phyloP scores from a whole-genome alignment of 2,888 invertebrate genomes.

The Temnothorax rugatulus region DNA sequence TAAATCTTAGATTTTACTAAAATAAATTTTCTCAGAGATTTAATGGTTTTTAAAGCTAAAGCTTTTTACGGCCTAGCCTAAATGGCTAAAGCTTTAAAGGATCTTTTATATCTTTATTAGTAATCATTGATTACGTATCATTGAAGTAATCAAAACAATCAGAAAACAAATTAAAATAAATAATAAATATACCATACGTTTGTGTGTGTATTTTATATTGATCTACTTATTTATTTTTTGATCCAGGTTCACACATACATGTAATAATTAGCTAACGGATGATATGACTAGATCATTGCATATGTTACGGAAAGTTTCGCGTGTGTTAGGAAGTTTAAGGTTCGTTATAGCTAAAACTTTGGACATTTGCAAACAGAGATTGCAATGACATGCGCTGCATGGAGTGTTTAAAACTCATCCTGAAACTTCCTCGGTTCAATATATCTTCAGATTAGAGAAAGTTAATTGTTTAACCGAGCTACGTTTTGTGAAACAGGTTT shows the following conservation, averaged over 20 bases:
- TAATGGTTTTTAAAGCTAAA: neutral
- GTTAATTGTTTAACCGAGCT: slow-evolving; percentile 4
- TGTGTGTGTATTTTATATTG: neutral
- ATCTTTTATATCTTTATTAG: neutral
- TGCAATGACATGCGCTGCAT: slow-evolving; percentile 19
- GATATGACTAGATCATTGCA: slow-evolving; percentile 4
- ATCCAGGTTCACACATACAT: neutral
- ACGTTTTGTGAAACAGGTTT: neutral
- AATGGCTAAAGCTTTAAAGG: neutral
- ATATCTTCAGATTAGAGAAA: neutral
- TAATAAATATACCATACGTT: neutral
- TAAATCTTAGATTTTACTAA: neutral
- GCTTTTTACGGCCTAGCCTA: too few species aligned
- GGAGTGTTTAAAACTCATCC: neutral
- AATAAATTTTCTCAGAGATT: neutral
- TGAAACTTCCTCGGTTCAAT: slow-evolving; percentile 15
- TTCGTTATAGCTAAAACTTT: slow-evolving; percentile 15
- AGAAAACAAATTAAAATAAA: neutral
- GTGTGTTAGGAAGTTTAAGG: slow-evolving; percentile 16
- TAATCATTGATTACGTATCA: neutral
- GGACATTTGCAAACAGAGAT: slow-evolving; percentile 34
- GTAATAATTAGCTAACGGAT: neutral
- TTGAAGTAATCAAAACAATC: neutral
- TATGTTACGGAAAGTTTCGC: slow-evolving; percentile 24
- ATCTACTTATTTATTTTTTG: neutral